These are phyloP conservation scores for Chamaea fasciata DNA, from an alignment of 2,113 vertebrate genomes.

Conservation along the genomic window DNA sequence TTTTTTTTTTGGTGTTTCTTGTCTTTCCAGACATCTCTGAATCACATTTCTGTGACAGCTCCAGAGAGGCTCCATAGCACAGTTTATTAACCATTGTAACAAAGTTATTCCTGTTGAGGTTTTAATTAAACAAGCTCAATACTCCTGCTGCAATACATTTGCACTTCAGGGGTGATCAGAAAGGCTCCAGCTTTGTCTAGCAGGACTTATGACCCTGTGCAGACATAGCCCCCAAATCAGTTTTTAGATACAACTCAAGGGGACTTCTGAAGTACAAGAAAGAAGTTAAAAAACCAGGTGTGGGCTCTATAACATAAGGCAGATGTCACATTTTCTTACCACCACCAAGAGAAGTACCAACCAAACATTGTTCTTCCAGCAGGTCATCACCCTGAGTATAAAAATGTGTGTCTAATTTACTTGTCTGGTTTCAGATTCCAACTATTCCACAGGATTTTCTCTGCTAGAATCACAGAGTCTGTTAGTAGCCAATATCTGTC, in stretches of 20 bases:
- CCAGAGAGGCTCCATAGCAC: background rate
- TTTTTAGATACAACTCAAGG: background rate
- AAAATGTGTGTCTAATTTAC: constrained; percentile 12
- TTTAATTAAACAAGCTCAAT: background rate
- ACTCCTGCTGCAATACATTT: background rate
- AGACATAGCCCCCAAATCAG: rapidly evolving
- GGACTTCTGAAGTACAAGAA: background rate
- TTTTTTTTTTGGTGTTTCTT: no score
- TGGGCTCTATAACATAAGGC: background rate
- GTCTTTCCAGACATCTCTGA: background rate
- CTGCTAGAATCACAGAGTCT: background rate
- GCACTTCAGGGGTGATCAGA: background rate
- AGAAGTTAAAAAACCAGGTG: background rate
- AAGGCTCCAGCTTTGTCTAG: background rate
- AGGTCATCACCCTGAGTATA: background rate
- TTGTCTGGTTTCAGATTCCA: background rate
- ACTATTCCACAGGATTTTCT: background rate
- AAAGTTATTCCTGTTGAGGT: background rate
- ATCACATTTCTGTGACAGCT: background rate
- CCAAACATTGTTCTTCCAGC: background rate
- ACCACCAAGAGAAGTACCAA: background rate
- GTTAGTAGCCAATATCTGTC: background rate
- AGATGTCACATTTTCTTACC: background rate
- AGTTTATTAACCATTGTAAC: background rate
- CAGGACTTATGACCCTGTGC: background rate